Evolutionary conservation across 2,797 vertebrate genomes (phyloP), one percentile per base, ranked within the genome.

Genomic region (Gymnopithys bicolor): DNA sequence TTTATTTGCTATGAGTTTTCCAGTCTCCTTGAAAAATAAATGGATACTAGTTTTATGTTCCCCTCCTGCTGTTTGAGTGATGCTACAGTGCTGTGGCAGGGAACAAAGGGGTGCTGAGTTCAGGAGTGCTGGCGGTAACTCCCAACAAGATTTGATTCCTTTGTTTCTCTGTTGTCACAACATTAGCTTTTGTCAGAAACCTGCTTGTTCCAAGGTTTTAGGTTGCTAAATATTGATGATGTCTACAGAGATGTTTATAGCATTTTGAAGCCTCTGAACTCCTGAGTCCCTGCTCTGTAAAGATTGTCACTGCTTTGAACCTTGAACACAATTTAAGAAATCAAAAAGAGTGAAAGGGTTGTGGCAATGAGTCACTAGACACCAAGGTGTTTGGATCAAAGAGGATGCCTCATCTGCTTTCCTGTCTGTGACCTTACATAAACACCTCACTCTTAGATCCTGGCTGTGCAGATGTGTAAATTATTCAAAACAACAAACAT

Each of bases 201-300:
- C 18, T 88, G 77, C 84, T 91, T 95, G 75, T 95, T 96, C 59
- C 19, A 2, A 81, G 39, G 33, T 66, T 96, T 96, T 71, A 64
- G 30, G 48, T 68, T 90, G 68, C 81, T 96, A 84, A 96, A 96
- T 91, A 92, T 83, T 93, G 87, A 96, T 92, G 92, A 73, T 84
- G 19, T 60, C 82, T 88, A 51, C 75, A 87, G 11, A 89, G 66
- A 49, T 62, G 78, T 79, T 94, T 94, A 77, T 12, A 32, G 48
- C 71, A 41, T 96, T 93, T 84, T 0, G 0, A 87, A 84, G 56
- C 9, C 1, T 68, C 66, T 82, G 68, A 84, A 64, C 46, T 87
- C 60, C 59, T 8, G 25, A 69, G 58, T 95, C 80, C 13, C 10
- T 64, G n/a, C 45, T 79, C 75, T 69, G 62, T 62, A 83, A 94